These are phyloP conservation scores for Eulemur rubriventer DNA, from an alignment of 2,797 vertebrate genomes.

Conservation along the genomic window DNA sequence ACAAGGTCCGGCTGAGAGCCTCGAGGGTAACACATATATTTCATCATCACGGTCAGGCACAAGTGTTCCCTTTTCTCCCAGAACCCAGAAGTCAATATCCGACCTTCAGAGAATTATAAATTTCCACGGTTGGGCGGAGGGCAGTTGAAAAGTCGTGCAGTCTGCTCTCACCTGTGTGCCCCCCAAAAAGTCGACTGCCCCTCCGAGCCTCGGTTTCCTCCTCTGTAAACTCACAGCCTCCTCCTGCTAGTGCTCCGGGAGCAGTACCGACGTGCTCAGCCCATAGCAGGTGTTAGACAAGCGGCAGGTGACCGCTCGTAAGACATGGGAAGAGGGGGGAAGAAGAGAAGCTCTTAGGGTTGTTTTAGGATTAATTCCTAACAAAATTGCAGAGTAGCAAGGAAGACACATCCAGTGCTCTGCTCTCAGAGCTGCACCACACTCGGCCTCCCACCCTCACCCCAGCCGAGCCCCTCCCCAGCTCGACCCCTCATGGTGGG, in stretches of 20 bases:
- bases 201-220: not conserved
- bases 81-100: not conserved
- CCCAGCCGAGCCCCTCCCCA: not conserved
- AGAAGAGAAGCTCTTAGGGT: not conserved
- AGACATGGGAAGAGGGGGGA: no score
- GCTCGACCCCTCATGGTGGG: not conserved
- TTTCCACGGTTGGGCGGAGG: not conserved
- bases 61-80: not conserved
- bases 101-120: not conserved
- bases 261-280: rapidly evolving
- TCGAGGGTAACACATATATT: not conserved
- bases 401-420: not conserved
- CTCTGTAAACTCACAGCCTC: not conserved
- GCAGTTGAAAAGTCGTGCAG: not conserved
- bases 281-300: rapidly evolving
- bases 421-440: not conserved
- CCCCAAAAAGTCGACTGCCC: not conserved
- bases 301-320: not conserved
- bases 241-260: not conserved
- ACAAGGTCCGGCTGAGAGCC: constrained; percentile 55
- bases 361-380: not conserved
- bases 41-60: constrained; percentile 25
- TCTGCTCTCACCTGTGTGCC: no score
- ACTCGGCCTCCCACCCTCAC: rapidly evolving
- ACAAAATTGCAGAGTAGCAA: rapidly evolving